A percentile compares a stretch with the other conserved stretches of the same genome.
Conservation (phyloP, 2,888 invertebrate species). For the Tetranychus truncatus region DNA sequence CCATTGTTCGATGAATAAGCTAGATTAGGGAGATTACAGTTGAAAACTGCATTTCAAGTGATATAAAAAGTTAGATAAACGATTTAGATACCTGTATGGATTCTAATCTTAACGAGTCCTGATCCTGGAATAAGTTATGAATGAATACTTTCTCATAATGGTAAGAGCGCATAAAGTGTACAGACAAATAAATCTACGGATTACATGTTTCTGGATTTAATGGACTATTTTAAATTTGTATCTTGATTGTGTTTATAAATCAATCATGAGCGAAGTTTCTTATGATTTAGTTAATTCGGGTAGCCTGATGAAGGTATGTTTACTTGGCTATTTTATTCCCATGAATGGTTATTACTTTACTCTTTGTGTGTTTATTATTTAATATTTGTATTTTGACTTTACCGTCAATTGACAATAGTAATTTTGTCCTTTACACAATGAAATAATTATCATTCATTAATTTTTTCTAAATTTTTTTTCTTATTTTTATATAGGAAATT, state of each 20-base stretch:
- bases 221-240: no score
- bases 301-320: constrained; percentile 3
- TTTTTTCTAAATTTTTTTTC: neutral
- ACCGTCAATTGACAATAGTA: neutral
- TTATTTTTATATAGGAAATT: constrained; percentile 47
- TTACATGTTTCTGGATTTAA: no score
- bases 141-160: no score
- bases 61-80: no score
- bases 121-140: no score
- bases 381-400: neutral
- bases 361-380: neutral
- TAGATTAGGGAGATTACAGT: no score
- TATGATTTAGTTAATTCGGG: constrained; percentile 5
- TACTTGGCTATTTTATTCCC: neutral
- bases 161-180: no score
- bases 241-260: neutral
- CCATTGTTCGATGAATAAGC: no score
- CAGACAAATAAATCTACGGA: no score
- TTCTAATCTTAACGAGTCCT: no score
- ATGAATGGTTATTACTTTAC: neutral
- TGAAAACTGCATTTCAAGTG: no score
- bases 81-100: no score
- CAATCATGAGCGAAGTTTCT: neutral
- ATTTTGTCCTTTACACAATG: neutral
- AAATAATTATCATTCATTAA: neutral